Evolutionary conservation across 2,797 vertebrate species (phyloP).

Genomic region (Geotria australis): DNA sequence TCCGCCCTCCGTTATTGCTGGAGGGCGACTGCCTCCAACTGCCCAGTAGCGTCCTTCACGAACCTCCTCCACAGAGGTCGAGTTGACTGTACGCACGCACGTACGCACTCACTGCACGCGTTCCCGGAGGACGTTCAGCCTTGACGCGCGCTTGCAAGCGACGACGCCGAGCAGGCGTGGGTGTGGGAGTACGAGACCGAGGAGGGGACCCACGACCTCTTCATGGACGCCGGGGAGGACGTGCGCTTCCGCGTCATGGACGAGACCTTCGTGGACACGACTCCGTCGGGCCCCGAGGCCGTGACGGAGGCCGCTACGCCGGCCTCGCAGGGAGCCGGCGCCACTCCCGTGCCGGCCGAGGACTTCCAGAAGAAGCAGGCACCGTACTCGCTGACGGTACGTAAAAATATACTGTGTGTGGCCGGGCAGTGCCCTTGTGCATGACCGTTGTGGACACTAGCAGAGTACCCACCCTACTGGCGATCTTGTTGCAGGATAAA

Average conservation of each 20-base stretch:
- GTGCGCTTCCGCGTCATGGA: conserved; percentile 69
- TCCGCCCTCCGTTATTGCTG: no score
- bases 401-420: no score
- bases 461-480: no score
- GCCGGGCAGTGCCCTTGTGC: no score
- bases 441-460: no score
- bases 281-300: conserved; percentile 48
- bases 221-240: conserved; percentile 91
- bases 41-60: no score
- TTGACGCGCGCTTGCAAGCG: conserved; percentile 13
- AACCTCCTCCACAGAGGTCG: no score
- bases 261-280: conserved; percentile 66
- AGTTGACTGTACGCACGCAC: no score
- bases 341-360: conserved; percentile 7
- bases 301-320: conserved; percentile 12
- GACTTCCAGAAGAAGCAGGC: conserved; percentile 36
- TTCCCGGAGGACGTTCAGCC: background rate
- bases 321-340: background rate
- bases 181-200: conserved; percentile 96
- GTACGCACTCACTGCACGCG: no score
- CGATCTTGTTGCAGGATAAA: no score
- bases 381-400: conserved; percentile 66
- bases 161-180: conserved; percentile 88
- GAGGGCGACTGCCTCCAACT: no score
- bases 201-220: conserved; percentile 83